Evolutionary conservation across 2,113 vertebrate genomes (phyloP).

Genomic region (Indicator indicator): DNA sequence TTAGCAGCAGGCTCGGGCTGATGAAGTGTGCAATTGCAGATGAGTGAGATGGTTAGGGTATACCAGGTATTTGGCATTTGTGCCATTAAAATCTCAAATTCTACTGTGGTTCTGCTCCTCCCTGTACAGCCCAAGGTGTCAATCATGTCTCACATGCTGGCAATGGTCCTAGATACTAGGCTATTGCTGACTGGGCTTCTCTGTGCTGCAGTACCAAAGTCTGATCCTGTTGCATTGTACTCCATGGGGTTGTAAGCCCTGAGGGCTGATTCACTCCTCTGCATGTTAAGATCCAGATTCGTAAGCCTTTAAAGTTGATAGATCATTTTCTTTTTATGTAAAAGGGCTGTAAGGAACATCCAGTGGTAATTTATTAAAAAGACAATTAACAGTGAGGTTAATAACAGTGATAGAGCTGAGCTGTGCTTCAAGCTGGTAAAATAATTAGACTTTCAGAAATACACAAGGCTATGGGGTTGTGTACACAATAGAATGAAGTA

Average conservation of each 20-base stretch:
- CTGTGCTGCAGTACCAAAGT: neutral
- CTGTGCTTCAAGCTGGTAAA: constrained; percentile 21
- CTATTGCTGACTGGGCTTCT: neutral
- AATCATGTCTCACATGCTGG: neutral
- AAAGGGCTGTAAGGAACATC: constrained; percentile 30
- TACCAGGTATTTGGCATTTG: neutral
- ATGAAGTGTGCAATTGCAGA: neutral
- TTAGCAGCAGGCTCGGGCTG: neutral
- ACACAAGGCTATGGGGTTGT: neutral
- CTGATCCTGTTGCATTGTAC: neutral
- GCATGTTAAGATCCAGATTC: neutral
- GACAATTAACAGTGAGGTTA: constrained; percentile 34
- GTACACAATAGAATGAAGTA: neutral
- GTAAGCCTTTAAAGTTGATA: neutral
- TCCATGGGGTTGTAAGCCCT: neutral
- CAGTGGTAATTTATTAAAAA: constrained; percentile 28
- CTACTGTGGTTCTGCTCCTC: neutral
- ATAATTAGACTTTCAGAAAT: constrained; percentile 1
- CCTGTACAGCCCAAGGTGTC: neutral
- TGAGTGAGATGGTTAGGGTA: rapidly evolving
- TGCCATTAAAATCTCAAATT: neutral
- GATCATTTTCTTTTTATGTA: constrained; percentile 46
- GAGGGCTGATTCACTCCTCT: neutral
- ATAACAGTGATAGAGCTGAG: neutral
- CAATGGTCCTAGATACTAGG: rapidly evolving